A percentile compares a stretch with the other conserved stretches of the same genome.
These are phyloP conservation scores for Peromyscus leucopus DNA, from an alignment of 2,113 vertebrate species.

Conservation along the genomic window DNA sequence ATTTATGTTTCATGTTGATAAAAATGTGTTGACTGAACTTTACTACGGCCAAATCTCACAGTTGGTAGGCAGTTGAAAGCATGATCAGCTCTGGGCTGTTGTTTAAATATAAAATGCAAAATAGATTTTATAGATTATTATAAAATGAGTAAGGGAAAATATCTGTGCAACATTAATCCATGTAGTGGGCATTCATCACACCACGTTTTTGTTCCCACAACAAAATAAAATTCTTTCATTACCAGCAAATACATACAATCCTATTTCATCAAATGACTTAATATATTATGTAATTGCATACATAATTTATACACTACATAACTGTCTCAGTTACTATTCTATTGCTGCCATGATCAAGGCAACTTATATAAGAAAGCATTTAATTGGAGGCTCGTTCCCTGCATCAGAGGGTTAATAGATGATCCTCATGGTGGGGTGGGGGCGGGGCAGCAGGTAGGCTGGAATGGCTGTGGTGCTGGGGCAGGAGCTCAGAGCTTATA, in stretches of 20 bases:
- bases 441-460: background rate
- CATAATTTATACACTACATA: background rate
- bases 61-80: background rate
- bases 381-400: background rate
- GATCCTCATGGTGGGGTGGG: background rate
- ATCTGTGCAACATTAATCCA: background rate
- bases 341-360: background rate
- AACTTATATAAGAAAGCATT: background rate
- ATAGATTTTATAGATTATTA: background rate
- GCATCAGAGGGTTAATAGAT: background rate
- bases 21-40: background rate
- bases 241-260: background rate
- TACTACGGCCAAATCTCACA: background rate
- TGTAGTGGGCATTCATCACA: background rate
- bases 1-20: background rate
- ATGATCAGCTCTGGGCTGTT: background rate
- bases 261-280: background rate
- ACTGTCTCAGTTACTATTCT: background rate
- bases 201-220: background rate
- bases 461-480: background rate
- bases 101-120: background rate
- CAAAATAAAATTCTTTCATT: background rate
- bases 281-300: background rate
- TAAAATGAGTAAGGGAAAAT: conserved; percentile 13
- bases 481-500: background rate